Evolutionary conservation across 2,888 invertebrate genomes (phyloP), one percentile per base, ranked within the genome.

Genomic region (Zygaena filipendulae): DNA sequence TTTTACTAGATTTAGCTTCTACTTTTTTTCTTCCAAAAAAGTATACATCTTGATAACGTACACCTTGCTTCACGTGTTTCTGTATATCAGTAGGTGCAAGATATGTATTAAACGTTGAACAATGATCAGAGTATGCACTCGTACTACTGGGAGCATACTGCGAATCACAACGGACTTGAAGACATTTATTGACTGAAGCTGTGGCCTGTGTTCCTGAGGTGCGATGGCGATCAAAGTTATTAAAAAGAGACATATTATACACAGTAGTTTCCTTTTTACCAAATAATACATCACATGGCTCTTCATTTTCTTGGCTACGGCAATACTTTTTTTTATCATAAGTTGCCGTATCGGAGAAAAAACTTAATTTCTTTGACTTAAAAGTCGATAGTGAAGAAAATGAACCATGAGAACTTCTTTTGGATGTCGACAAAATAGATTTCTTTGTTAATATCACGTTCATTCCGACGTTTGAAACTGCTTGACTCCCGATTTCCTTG

Each of bases 171-270:
- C 40, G 33, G 19, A 59, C 67, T 56, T 79, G 77, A 31, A 75
- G 51, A 40, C 74, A 72, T 52, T 79, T 79, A 43, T 79, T 77
- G 14, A 79, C 48, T 6, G 64, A 64, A 33, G 68, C 74, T 23
- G 75, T 72, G n/a, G 77, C 77, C 43, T 79, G 77, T 11, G 77
- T 67, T 18, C 64, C 62, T 16, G 61, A 62, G 19, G 53, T 47
- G 13, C 47, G 52, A 35, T 32, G 43, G 12, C 27, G 45, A 32
- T 34, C 45, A 30, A 42, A 43, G 26, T 68, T 52, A 35, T 63
- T 42, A 21, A 52, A 54, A 24, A 71, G 41, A 20, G 66, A 63
- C 64, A 74, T 61, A n/a, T n/a, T n/a, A 24, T 58, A 75, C 12
- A 74, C 69, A 3, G 54, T 35, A 1, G 57, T 67, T 38, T 60